Percentiles rank a stretch among this genome's conserved stretches.
phyloP scores from a whole-genome alignment of 2,797 vertebrate genomes.

The Dendrocincla tyrannina region DNA sequence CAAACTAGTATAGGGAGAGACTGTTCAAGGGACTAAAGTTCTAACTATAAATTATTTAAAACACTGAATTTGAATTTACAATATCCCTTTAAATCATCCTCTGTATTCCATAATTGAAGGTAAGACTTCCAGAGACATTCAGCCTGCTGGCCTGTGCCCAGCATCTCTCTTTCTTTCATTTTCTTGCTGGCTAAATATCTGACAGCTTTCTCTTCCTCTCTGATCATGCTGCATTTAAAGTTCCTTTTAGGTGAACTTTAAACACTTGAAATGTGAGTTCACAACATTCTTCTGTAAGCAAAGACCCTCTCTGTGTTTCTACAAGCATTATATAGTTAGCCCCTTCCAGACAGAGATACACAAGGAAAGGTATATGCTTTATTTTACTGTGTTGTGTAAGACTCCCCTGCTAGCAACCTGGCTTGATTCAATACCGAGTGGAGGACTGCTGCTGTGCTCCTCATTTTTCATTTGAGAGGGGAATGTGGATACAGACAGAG shows the following conservation, averaged over 20 bases:
- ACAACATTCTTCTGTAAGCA: background rate
- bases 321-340: background rate
- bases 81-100: constrained; percentile 15
- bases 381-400: background rate
- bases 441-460: background rate
- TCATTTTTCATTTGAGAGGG: constrained; percentile 6
- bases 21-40: constrained; percentile 8
- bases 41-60: constrained; percentile 37
- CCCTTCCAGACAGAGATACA: background rate
- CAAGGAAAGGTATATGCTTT: background rate
- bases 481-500: background rate
- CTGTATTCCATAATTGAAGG: background rate
- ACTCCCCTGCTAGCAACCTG: background rate
- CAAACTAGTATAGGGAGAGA: background rate
- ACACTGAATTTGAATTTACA: constrained; percentile 30
- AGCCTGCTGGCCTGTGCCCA: background rate
- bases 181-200: background rate
- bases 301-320: background rate
- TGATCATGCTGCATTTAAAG: background rate
- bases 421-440: background rate
- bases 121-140: background rate
- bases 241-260: background rate
- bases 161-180: background rate
- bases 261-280: background rate
- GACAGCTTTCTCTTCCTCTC: background rate